A percentile compares a stretch with the other conserved stretches of the same genome.
phyloP scores from a whole-genome alignment of 2,888 invertebrate genomes.

The Leucophenga montana region DNA sequence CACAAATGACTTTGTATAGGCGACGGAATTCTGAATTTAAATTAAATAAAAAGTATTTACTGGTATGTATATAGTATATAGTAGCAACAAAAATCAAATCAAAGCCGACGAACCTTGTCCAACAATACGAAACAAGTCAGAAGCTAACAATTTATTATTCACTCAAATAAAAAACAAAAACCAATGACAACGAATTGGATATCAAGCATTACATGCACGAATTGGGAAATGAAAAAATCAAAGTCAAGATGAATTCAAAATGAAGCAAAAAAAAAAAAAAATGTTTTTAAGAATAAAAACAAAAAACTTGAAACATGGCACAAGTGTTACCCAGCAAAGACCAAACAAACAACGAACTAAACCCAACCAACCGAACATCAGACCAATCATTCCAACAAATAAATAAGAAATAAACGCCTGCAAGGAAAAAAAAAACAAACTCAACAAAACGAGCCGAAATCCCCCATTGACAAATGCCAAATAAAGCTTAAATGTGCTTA shows the following conservation, averaged over 20 bases:
- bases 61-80: too few relatives aligned
- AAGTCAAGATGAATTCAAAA: background rate
- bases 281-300: background rate
- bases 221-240: background rate
- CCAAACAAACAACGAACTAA: slow-evolving; percentile 8
- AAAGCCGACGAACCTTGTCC: slow-evolving; percentile 37
- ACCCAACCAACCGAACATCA: background rate
- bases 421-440: background rate
- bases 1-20: too few relatives aligned
- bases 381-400: background rate
- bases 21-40: too few relatives aligned
- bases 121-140: slow-evolving; percentile 35
- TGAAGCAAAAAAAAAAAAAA: background rate
- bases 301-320: background rate
- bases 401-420: slow-evolving; percentile 24
- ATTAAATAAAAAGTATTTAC: background rate
- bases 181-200: background rate
- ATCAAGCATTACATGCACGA: slow-evolving; percentile 15
- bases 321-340: background rate
- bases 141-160: slow-evolving; percentile 58
- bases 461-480: slow-evolving; percentile 66
- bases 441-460: slow-evolving; percentile 39
- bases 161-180: slow-evolving; percentile 27
- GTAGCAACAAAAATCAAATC: slow-evolving; percentile 58
- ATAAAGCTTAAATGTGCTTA: slow-evolving; percentile 64